Conservation (phyloP, 2,797 vertebrate genomes). For the Spinus pinus region DNA sequence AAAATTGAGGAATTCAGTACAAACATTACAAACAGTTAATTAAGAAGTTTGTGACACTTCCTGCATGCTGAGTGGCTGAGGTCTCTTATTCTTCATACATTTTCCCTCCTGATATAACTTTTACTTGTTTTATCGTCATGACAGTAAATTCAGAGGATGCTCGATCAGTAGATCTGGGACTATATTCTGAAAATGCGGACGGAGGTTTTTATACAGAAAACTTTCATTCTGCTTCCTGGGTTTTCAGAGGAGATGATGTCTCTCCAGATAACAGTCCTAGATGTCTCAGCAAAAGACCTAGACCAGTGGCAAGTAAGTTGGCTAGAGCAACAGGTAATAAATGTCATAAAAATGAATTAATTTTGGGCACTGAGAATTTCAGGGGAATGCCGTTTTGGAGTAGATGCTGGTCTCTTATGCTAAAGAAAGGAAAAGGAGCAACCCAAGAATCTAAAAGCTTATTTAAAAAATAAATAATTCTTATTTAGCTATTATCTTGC, state of each 20-base stretch:
- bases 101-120: not conserved
- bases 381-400: not conserved
- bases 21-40: not conserved
- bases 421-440: not conserved
- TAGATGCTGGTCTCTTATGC: not conserved
- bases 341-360: not conserved
- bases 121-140: not conserved
- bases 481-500: not conserved
- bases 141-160: constrained; percentile 84
- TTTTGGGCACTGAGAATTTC: not conserved
- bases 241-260: constrained; percentile 85
- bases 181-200: constrained; percentile 77
- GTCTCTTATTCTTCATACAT: not conserved
- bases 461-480: not conserved
- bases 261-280: constrained; percentile 72
- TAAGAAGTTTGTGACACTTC: not conserved
- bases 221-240: constrained; percentile 90
- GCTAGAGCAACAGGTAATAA: not conserved
- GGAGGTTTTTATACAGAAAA: constrained; percentile 90
- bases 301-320: constrained; percentile 82
- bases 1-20: not conserved
- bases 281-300: constrained; percentile 79
- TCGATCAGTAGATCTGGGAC: constrained; percentile 76
- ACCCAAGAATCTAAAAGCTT: not conserved
- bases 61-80: not conserved